Percentiles rank a stretch among this genome's conserved stretches.
phyloP scores from a whole-genome alignment of 1,140 invertebrate species.

The Coenobita brevimanus region DNA sequence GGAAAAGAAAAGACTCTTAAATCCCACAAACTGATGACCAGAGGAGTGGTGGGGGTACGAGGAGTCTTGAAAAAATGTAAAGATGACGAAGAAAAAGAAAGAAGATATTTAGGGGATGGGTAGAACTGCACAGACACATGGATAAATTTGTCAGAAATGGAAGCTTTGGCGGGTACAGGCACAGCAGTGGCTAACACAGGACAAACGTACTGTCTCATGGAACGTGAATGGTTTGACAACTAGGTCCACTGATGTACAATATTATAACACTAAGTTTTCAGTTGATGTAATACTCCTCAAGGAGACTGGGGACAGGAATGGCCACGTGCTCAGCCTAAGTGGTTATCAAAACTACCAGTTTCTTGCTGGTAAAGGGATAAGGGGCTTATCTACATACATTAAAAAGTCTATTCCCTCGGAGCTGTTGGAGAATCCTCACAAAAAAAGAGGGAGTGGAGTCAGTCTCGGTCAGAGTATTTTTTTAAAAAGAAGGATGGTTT shows the following conservation, averaged over 20 bases:
- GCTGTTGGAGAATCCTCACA: too few relatives aligned
- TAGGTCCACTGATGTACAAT: conserved; percentile 8
- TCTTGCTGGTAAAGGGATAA: background rate
- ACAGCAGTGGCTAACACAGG: background rate
- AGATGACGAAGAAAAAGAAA: too few relatives aligned
- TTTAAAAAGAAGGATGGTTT: background rate
- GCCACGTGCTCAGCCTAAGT: background rate
- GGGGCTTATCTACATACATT: background rate
- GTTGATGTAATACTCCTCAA: background rate
- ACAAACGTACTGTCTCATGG: background rate
- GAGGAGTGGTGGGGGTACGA: background rate
- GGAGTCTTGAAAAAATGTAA: too few relatives aligned
- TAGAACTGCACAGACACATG: conserved; percentile 3
- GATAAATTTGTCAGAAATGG: background rate
- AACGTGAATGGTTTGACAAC: too few relatives aligned
- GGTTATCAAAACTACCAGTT: background rate
- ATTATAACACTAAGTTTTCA: too few relatives aligned
- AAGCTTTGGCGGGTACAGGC: background rate
- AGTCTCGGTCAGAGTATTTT: background rate
- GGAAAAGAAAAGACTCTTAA: too few relatives aligned
- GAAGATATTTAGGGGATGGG: too few relatives aligned
- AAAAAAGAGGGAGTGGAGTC: background rate
- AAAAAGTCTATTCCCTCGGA: background rate
- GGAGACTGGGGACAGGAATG: background rate
- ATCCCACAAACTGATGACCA: conserved; percentile 5